Conservation (phyloP, 2,797 vertebrate genomes). For the Garrulus glandarius region DNA sequence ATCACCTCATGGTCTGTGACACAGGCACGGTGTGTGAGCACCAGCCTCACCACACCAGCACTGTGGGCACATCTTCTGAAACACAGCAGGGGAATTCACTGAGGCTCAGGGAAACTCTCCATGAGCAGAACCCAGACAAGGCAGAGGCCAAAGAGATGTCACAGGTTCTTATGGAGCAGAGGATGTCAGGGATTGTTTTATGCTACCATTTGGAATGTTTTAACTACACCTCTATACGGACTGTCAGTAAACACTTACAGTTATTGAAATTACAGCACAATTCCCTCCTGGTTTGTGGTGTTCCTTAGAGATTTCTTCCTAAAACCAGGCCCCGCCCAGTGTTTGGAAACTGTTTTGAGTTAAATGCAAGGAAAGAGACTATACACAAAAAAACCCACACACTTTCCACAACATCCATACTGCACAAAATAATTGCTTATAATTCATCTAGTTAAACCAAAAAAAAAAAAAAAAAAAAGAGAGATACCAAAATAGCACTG, state of each 20-base stretch:
- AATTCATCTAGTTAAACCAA: neutral
- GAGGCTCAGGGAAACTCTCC: neutral
- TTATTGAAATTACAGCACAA: neutral
- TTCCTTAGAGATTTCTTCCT: neutral
- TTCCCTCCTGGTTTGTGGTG: neutral
- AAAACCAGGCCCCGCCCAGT: neutral
- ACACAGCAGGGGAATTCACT: neutral
- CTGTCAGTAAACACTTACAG: neutral
- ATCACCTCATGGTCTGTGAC: neutral
- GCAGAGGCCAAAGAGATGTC: neutral
- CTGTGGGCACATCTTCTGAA: neutral
- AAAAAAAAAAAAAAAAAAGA: neutral
- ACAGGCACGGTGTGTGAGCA: neutral
- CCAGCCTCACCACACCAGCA: neutral
- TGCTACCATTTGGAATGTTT: neutral
- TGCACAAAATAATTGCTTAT: neutral
- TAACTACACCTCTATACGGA: rapidly evolving
- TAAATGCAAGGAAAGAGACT: neutral
- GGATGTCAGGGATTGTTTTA: neutral
- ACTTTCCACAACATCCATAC: neutral
- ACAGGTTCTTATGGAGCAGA: neutral
- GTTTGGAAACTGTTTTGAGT: neutral
- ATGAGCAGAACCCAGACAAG: no score
- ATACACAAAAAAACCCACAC: rapidly evolving
- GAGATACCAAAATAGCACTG: neutral